Conservation (phyloP, 2,797 vertebrate species). For the Halcyon leucocephala region DNA sequence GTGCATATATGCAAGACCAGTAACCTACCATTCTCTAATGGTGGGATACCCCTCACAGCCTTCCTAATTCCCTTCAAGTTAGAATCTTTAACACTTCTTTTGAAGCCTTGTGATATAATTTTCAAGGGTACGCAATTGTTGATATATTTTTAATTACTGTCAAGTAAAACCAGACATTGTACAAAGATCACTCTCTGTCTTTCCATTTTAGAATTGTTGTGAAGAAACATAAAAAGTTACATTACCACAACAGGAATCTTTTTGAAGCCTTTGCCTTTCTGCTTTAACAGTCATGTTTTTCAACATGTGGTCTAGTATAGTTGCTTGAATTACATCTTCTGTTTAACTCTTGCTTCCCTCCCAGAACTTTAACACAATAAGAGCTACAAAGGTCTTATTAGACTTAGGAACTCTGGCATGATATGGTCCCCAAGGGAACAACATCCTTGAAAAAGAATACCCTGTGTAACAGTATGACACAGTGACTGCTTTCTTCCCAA, state of each 20-base stretch:
- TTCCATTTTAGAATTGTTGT: neutral
- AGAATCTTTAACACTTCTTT: slow-evolving; percentile 1
- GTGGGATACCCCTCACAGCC: neutral
- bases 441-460: slow-evolving; percentile 99
- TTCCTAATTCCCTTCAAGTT: neutral
- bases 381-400: slow-evolving; percentile 88
- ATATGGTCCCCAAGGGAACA: slow-evolving; percentile 96
- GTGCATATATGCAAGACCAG: neutral
- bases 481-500: slow-evolving; percentile 95
- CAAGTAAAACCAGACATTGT: slow-evolving; percentile 8
- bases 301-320: slow-evolving; percentile 92
- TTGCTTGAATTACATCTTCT: slow-evolving; percentile 87
- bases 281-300: slow-evolving; percentile 82
- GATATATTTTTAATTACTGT: slow-evolving; percentile 21
- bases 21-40: neutral
- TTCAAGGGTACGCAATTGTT: neutral
- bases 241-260: slow-evolving; percentile 75
- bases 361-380: slow-evolving; percentile 90
- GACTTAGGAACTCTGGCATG: slow-evolving; percentile 95
- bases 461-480: slow-evolving; percentile 96
- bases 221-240: slow-evolving; percentile 45
- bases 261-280: slow-evolving; percentile 84
- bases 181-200: neutral
- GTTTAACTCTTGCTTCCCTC: slow-evolving; percentile 84
- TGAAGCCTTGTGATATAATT: slow-evolving; percentile 3